phyloP scores from a whole-genome alignment of 35 echinoderm and acorn worm genomes.

The Apostichopus parvimensis region DNA sequence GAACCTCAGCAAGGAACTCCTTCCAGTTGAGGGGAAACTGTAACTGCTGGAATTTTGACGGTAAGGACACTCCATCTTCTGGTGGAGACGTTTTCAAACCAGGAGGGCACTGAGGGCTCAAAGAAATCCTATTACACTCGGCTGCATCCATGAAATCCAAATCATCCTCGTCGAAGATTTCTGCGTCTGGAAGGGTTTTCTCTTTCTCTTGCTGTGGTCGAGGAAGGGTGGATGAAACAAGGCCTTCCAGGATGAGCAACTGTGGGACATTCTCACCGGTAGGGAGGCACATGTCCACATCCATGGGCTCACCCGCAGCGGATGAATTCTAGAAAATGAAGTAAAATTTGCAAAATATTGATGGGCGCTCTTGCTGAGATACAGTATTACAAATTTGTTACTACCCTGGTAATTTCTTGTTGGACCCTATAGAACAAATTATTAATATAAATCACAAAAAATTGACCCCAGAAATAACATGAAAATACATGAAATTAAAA shows the following conservation, averaged over 20 bases:
- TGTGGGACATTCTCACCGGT: conserved; percentile 1
- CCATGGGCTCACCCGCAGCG: not conserved
- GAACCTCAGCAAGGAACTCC: conserved; percentile 46
- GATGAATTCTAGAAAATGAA: not conserved
- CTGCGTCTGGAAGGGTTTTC: not conserved
- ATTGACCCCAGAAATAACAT: no score
- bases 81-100: not conserved
- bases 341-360: no score
- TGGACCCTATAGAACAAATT: no score
- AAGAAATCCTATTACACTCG: not conserved
- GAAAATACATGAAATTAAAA: no score
- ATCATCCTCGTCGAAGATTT: conserved; percentile 45
- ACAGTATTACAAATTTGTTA: no score
- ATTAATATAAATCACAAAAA: no score
- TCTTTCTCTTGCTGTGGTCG: not conserved
- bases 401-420: no score
- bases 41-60: conserved; percentile 1
- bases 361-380: no score
- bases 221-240: not conserved
- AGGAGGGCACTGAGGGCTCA: not conserved
- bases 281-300: conserved; percentile 24
- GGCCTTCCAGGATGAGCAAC: conserved; percentile 7
- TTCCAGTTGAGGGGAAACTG: conserved; percentile 34
- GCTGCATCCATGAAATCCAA: not conserved
- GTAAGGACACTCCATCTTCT: not conserved